Percentiles rank a stretch among this genome's conserved stretches.
Conservation (phyloP, 2,888 invertebrate species). For the Pediacus dermestoides region DNA sequence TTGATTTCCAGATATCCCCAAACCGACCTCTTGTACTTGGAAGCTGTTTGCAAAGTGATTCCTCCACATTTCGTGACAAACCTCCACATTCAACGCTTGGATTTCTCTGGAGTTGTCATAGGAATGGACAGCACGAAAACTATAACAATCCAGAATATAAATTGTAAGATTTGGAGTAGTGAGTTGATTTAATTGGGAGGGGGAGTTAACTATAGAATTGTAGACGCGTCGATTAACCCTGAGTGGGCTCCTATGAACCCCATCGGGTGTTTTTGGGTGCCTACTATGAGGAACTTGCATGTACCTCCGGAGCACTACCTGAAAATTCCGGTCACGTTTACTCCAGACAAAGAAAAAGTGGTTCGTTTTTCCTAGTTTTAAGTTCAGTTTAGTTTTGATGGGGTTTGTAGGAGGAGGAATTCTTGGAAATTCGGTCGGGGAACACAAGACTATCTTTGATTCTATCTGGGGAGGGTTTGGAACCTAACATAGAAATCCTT, state of each 20-base stretch:
- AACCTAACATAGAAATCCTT: no score
- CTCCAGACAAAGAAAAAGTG: slow-evolving; percentile 18
- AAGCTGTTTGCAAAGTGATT: slow-evolving; percentile 25
- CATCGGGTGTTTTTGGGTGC: slow-evolving; percentile 23
- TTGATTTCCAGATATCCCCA: not conserved
- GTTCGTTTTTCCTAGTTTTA: no score
- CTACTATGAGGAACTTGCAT: slow-evolving; percentile 17
- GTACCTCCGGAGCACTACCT: slow-evolving; percentile 27
- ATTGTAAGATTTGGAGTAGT: no score
- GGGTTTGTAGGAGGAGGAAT: not conserved
- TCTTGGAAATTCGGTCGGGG: not conserved
- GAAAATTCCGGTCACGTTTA: slow-evolving; percentile 26
- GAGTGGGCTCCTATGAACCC: slow-evolving; percentile 24
- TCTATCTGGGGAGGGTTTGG: no score
- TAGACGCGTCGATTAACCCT: slow-evolving; percentile 24
- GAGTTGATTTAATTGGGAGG: not conserved
- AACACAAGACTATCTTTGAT: not conserved
- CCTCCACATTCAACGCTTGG: slow-evolving; percentile 27
- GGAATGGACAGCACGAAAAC: slow-evolving; percentile 22
- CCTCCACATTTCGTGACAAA: slow-evolving; percentile 30
- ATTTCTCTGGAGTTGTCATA: slow-evolving; percentile 29
- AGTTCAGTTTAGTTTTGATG: no score
- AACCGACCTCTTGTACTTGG: slow-evolving; percentile 17
- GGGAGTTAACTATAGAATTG: slow-evolving; percentile 9
- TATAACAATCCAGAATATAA: slow-evolving; percentile 30